Evolutionary conservation across 2,888 invertebrate genomes (phyloP), one percentile per base, ranked within the genome.

Genomic region (Erebia epiphron): DNA sequence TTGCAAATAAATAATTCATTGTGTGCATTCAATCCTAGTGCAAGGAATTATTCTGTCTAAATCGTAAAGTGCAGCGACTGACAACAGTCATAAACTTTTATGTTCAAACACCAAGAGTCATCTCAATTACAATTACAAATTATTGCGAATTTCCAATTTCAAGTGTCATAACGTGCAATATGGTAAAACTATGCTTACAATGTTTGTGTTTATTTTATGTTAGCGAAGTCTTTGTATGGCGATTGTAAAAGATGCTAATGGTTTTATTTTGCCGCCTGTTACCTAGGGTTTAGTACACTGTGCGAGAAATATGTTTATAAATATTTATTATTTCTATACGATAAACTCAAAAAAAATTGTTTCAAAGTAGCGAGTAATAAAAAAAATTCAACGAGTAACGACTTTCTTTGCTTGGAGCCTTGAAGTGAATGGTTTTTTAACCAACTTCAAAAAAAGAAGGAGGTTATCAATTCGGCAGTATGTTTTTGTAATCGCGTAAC

Each of bases 51-150:
- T 90, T 90, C 83, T 88, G 83, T 82, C 84, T 87, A 86, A 88
- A 89, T 91, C 91, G 86, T 92, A 91, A 92, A 92, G 80, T 86
- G 82, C 84, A 83, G 78, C 82, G 83, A 88, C 87, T 91, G 91
- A 91, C 91, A 91, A 87, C 82, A 84, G 82, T 85, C 90, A 82
- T 92, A 87, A 92, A 92, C 81, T 87, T 91, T 91, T 89, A 92
- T 87, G 89, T 81, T 80, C 80, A 74, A 85, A 83, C 85, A 82
- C 85, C 49, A 49, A 49, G 85, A 82, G 83, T 82, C 84, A 82
- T 85, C 89, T 87, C 90, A 88, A 92, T 92, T 92, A 91, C 89
- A 92, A 92, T 91, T 89, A 91, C 92, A 92, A 91, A 92, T 91
- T 89, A 90, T 88, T 89, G 88, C 87, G 88, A 89, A 91, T 88